Conservation (phyloP, 2,888 invertebrate genomes). For the Cryptops parisi region DNA sequence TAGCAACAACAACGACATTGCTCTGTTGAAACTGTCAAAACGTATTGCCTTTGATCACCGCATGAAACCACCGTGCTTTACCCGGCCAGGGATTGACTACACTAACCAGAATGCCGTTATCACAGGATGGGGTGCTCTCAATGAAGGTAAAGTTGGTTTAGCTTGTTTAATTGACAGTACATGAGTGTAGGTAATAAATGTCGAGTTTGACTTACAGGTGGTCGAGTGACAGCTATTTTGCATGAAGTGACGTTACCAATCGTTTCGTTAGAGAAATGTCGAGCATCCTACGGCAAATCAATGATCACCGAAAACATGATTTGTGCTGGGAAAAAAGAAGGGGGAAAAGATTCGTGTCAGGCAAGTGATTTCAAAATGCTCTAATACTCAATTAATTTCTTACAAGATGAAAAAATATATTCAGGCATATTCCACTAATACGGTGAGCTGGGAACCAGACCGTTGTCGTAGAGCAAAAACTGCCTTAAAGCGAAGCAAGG, state of each 20-base stretch:
- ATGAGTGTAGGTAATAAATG: too few relatives aligned
- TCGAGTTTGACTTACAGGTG: not conserved
- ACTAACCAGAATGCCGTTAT: slow-evolving; percentile 1
- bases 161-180: too few relatives aligned
- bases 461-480: too few relatives aligned
- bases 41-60: slow-evolving; percentile 2
- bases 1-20: slow-evolving; percentile 12
- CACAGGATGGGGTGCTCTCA: slow-evolving; percentile 11
- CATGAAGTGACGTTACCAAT: slow-evolving; percentile 3
- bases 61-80: slow-evolving; percentile 11
- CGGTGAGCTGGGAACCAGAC: too few relatives aligned
- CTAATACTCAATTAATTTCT: too few relatives aligned
- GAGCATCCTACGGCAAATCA: not conserved
- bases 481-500: too few relatives aligned
- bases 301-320: slow-evolving; percentile 7
- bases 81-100: not conserved
- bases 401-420: too few relatives aligned
- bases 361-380: not conserved
- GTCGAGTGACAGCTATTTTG: not conserved
- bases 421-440: too few relatives aligned
- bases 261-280: slow-evolving; percentile 2
- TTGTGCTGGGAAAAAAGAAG: not conserved
- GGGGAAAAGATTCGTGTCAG: slow-evolving; percentile 9
- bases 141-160: not conserved
- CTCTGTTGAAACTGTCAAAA: not conserved